A percentile compares a stretch with the other conserved stretches of the same genome.
These are phyloP conservation scores for Cyphomyrus plagiostoma DNA, from an alignment of 2,113 vertebrate species.

Conservation along the genomic window DNA sequence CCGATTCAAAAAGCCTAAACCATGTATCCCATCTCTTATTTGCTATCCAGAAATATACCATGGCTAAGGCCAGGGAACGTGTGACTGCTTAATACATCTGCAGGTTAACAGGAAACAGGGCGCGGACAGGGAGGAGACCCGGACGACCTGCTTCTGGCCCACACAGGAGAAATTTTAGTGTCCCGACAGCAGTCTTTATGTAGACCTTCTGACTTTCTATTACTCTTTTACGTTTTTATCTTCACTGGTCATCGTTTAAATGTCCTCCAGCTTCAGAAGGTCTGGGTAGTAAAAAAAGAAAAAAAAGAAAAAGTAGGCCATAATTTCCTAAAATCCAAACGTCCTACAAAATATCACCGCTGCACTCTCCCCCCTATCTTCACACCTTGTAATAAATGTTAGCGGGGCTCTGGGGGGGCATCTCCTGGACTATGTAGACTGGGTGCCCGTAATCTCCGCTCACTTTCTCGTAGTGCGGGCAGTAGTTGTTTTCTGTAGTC, in stretches of 20 bases:
- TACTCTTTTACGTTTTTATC: neutral
- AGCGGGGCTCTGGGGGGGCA: constrained; percentile 94
- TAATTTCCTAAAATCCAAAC: constrained; percentile 21
- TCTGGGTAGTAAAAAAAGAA: constrained; percentile 25
- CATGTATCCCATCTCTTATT: neutral
- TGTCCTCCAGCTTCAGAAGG: constrained; percentile 24
- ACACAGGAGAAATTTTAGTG: constrained; percentile 2
- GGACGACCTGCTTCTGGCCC: neutral
- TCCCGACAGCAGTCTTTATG: constrained; percentile 3
- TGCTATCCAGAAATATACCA: neutral
- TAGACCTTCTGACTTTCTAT: constrained; percentile 6
- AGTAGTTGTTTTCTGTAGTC: constrained; percentile 99
- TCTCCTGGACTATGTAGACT: constrained; percentile 98
- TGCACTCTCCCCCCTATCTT: constrained; percentile 33
- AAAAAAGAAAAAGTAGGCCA: constrained; percentile 23
- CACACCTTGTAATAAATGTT: constrained; percentile 99
- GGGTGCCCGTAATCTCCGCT: constrained; percentile 97
- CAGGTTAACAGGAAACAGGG: neutral
- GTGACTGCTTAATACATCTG: constrained; percentile 9
- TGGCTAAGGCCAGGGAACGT: neutral
- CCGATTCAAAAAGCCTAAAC: neutral
- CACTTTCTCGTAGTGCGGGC: constrained; percentile 98
- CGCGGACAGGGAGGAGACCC: neutral
- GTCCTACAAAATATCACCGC: constrained; percentile 42
- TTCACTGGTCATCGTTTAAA: constrained; percentile 16